Conservation (phyloP, 1,140 invertebrate species). For the Drosophila pachea region DNA sequence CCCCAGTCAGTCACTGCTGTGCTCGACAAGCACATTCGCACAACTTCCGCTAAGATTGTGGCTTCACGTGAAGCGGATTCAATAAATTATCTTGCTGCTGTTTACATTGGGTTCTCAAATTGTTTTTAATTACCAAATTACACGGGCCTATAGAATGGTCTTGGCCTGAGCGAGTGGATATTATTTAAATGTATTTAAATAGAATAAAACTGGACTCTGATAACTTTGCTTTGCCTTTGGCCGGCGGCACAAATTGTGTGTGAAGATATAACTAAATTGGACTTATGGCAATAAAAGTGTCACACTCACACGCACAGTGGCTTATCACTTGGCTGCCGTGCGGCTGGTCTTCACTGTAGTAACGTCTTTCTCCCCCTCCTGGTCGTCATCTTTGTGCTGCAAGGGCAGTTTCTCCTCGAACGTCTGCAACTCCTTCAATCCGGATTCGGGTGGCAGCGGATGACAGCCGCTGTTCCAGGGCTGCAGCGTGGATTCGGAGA, state of each 20-base stretch:
- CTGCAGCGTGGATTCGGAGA: constrained; percentile 82
- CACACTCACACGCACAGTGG: constrained; percentile 12
- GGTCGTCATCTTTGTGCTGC: constrained; percentile 16
- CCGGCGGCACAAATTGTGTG: constrained; percentile 5
- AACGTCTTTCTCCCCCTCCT: constrained; percentile 5
- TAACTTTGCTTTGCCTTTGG: constrained; percentile 30
- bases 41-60: not conserved
- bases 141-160: constrained; percentile 10
- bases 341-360: constrained; percentile 22
- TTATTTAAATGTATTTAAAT: constrained; percentile 46
- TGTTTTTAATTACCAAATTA: not conserved
- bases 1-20: not conserved
- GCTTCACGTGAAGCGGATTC: not conserved
- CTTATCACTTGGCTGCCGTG: constrained; percentile 39
- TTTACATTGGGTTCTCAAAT: not conserved
- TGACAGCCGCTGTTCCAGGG: constrained; percentile 81
- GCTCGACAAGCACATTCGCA: not conserved
- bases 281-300: constrained; percentile 62
- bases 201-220: constrained; percentile 41
- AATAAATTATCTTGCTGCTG: not conserved
- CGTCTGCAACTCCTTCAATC: constrained; percentile 57
- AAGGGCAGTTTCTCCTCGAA: constrained; percentile 57
- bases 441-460: constrained; percentile 27
- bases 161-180: constrained; percentile 1
- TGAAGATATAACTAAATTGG: constrained; percentile 53